Conservation (phyloP, 2,888 invertebrate genomes). For the Rhorus exstirpatorius region DNA sequence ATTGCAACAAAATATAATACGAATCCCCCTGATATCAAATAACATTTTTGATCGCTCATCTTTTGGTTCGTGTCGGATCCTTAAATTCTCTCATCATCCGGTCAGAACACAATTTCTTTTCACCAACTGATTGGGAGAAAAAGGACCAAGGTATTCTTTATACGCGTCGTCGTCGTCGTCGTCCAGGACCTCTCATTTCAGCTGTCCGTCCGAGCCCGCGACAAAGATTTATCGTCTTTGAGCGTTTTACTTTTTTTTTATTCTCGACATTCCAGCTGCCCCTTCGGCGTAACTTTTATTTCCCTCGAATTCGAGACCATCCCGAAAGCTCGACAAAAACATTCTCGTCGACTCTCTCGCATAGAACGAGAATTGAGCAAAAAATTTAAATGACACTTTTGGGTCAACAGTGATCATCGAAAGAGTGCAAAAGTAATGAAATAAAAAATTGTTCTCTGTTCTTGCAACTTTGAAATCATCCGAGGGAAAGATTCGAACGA, state of each 20-base stretch:
- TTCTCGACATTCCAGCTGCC: slow-evolving; percentile 1
- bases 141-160: neutral
- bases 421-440: too few relatives aligned
- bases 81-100: slow-evolving; percentile 10
- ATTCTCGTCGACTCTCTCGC: neutral
- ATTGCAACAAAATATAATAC: too few relatives aligned
- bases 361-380: neutral
- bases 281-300: slow-evolving; percentile 17
- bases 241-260: too few relatives aligned
- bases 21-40: too few relatives aligned
- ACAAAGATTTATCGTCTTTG: slow-evolving; percentile 40
- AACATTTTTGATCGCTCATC: neutral
- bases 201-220: neutral
- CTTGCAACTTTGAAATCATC: too few relatives aligned
- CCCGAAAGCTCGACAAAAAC: slow-evolving; percentile 1
- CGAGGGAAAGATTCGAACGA: too few relatives aligned
- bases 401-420: too few relatives aligned
- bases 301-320: slow-evolving; percentile 15
- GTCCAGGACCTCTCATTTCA: slow-evolving; percentile 11
- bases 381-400: neutral
- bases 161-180: too few relatives aligned
- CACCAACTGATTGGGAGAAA: neutral
- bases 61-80: neutral
- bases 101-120: slow-evolving; percentile 10
- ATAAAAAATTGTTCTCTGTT: too few relatives aligned